A percentile compares a stretch with the other conserved stretches of the same genome.
Evolutionary conservation across 2,888 invertebrate species (phyloP).

Genomic region (Ceriagrion tenellum): DNA sequence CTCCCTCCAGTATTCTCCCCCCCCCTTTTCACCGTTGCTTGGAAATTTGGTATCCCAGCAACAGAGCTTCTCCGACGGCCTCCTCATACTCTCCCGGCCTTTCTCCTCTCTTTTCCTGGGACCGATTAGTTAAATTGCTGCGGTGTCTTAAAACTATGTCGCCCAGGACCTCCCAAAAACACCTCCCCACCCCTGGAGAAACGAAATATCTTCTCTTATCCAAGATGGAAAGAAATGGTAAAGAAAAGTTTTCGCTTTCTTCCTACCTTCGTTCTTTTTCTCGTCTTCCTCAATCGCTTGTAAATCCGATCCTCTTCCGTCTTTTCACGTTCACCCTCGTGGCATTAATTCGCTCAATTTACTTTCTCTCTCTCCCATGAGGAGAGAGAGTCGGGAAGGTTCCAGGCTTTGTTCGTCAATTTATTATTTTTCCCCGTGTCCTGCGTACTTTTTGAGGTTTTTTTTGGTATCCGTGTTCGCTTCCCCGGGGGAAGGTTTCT

Average conservation of each 20-base stretch:
- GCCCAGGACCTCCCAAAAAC: background rate
- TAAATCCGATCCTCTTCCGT: background rate
- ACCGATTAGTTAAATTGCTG: constrained; percentile 12
- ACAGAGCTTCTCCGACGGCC: background rate
- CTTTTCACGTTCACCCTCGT: background rate
- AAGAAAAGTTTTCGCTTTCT: no score
- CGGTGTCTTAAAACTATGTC: constrained; percentile 14
- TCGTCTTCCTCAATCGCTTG: background rate
- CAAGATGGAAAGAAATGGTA: background rate
- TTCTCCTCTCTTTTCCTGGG: background rate
- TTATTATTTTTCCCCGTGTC: background rate
- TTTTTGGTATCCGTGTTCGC: background rate
- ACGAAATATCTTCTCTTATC: background rate
- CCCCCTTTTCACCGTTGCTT: background rate
- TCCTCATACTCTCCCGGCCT: background rate
- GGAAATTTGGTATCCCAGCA: background rate
- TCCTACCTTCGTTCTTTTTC: background rate
- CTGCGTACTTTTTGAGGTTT: background rate
- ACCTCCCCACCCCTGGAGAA: background rate
- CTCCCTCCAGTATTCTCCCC: background rate
- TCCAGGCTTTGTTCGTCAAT: background rate
- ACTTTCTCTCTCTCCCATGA: background rate
- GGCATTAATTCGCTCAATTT: background rate
- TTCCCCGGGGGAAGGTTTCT: background rate
- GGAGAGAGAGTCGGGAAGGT: background rate